A percentile compares a stretch with the other conserved stretches of the same genome.
These are phyloP conservation scores for Mechanitis messenoides DNA, from an alignment of 2,888 invertebrate species.

Conservation along the genomic window DNA sequence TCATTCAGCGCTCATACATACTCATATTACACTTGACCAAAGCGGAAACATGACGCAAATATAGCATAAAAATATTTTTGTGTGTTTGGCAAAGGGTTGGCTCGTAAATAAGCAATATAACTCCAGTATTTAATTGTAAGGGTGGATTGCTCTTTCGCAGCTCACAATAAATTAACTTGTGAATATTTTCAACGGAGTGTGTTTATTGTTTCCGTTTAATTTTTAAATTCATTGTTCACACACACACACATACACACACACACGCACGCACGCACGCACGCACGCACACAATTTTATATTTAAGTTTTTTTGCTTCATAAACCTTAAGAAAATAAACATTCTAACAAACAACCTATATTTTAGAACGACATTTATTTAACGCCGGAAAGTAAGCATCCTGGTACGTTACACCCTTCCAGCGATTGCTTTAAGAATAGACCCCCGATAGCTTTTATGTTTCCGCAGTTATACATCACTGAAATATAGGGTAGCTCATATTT, in stretches of 20 bases:
- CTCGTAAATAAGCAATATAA: constrained; percentile 62
- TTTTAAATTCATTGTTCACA: constrained; percentile 34
- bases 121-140: constrained; percentile 50
- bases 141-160: constrained; percentile 35
- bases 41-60: constrained; percentile 37
- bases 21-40: constrained; percentile 31
- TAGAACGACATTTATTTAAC: constrained; percentile 49
- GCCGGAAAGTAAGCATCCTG: constrained; percentile 56
- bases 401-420: constrained; percentile 38
- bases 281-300: background rate
- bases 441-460: constrained; percentile 59
- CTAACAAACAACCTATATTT: constrained; percentile 20
- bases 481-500: constrained; percentile 59
- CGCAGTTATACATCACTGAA: constrained; percentile 61
- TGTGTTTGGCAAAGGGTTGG: constrained; percentile 51
- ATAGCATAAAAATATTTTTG: constrained; percentile 43
- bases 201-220: constrained; percentile 57
- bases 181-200: constrained; percentile 41
- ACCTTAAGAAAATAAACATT: background rate
- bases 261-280: no score
- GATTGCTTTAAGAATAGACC: constrained; percentile 43
- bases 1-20: constrained; percentile 16
- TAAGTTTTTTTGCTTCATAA: background rate
- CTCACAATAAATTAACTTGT: constrained; percentile 46
- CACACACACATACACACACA: no score